Base-by-base conservation (phyloP, 2,888 invertebrate species). In the Molanna angustata region DNA sequence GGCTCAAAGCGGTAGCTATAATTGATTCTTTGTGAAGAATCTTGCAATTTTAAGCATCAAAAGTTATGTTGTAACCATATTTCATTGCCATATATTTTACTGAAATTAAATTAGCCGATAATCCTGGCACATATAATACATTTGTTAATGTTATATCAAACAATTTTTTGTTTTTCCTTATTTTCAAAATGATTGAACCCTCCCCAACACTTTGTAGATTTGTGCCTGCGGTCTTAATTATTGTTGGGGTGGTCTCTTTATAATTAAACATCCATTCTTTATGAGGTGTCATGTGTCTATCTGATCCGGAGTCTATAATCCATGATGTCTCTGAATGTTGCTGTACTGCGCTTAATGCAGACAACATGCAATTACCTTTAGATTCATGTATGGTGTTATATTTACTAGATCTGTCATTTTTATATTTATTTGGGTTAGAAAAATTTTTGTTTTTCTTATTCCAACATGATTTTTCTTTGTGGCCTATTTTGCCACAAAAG, bases 91-190 rank as follows among this genome's bases (percentile, higher is more conserved):
- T 3, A 16, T 37, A 37, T 13, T 13, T 37, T 3, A 37, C 37
- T 9, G 37, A 37, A 7, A 37, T 37, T 13, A 37, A 37, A 37
- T 37, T 37, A 6, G 37, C 37, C 7, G 37, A 37, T 11, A 37
- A 17, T 37, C 37, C 37, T 37, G 37, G 37, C 4, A 37, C 37
- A 3, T 16, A 16, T 16, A 37, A 16, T 17, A 37, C 37, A 16
- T 37, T 13, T 3, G 16, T 37, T 37, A 37, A 37, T 6, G 17
- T 37, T 6, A 37, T 17, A 17, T 37, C 37, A 3, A 17, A 7
- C 7, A 37, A 6, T 37, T 37, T 13, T 16, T 17, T 11, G 11
- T 17, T 16, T 3, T 18, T 7, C 14, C 7, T 37, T 37, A 37
- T 37, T 16, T 37, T 6, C 3, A 37, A 4, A 6, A 16, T 16